Conservation (phyloP, 1,140 invertebrate genomes). For the Orchestia grillus region DNA sequence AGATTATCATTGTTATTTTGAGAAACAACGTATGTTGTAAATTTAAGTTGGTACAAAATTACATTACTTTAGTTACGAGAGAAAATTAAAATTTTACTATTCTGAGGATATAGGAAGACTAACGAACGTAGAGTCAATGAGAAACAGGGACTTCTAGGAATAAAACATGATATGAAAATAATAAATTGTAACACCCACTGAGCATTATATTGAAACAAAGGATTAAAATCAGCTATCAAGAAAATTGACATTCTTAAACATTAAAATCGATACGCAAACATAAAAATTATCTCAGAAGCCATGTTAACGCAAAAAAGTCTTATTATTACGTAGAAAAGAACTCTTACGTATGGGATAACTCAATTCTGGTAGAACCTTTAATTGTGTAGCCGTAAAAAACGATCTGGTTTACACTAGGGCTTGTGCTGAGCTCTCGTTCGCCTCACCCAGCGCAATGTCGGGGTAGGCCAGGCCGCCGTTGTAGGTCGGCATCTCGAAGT, state of each 20-base stretch:
- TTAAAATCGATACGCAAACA: neutral
- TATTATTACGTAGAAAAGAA: neutral
- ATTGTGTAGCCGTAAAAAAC: neutral
- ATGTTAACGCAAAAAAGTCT: neutral
- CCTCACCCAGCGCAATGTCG: neutral
- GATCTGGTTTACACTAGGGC: neutral
- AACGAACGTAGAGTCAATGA: no score
- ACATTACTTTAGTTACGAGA: no score
- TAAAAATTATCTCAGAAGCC: neutral
- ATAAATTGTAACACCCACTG: no score
- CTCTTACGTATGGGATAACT: neutral
- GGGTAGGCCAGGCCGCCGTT: slow-evolving; percentile 14
- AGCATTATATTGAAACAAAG: no score
- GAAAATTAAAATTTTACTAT: no score
- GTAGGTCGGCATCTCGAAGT: slow-evolving; percentile 37
- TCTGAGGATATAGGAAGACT: no score
- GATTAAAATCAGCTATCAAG: no score
- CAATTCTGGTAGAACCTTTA: neutral
- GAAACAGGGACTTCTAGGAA: no score
- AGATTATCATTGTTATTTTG: no score
- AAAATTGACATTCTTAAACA: neutral
- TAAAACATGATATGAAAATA: no score
- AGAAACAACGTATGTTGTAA: no score
- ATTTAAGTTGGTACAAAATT: no score
- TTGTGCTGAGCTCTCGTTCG: neutral